A percentile compares a stretch with the other conserved stretches of the same genome.
Evolutionary conservation across 53 echinoderm and acorn worm genomes (phyloP).

Genomic region (Henricia sp.): DNA sequence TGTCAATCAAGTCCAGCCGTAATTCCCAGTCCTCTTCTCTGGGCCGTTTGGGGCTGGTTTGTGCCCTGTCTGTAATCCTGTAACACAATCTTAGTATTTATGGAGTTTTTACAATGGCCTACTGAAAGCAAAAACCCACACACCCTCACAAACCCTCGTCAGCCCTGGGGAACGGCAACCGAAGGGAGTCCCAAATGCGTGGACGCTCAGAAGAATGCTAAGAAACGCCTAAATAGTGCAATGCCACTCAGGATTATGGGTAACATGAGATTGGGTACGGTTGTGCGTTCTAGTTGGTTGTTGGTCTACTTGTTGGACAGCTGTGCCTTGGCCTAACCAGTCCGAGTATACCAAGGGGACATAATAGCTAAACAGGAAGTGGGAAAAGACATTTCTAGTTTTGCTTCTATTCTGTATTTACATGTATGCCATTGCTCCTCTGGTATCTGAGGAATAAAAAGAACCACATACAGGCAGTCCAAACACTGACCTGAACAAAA

Average conservation of each 20-base stretch:
- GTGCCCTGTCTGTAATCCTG: conserved; percentile 4
- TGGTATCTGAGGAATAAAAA: neutral
- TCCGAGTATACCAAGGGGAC: conserved; percentile 42
- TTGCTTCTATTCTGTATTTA: neutral
- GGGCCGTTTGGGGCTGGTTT: neutral
- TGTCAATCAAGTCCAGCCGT: conserved; percentile 37
- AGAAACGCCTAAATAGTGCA: conserved; percentile 15
- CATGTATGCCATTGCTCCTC: neutral
- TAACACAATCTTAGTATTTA: conserved; percentile 54
- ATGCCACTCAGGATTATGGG: conserved; percentile 55
- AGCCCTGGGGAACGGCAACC: neutral
- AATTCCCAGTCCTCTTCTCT: neutral
- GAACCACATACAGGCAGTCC: too few relatives aligned
- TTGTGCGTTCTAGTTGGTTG: conserved; percentile 15
- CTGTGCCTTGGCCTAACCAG: neutral
- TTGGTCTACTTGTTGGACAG: conserved; percentile 18
- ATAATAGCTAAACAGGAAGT: conserved; percentile 10
- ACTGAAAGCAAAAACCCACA: too few relatives aligned
- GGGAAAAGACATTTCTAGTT: neutral
- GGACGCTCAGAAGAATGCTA: neutral
- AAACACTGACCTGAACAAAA: too few relatives aligned
- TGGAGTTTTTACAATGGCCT: conserved; percentile 30
- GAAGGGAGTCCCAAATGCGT: neutral
- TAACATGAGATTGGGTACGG: conserved; percentile 15
- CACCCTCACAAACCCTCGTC: neutral